Evolutionary conservation across 2,888 invertebrate genomes (phyloP).

Genomic region (Crioceris asparagi): DNA sequence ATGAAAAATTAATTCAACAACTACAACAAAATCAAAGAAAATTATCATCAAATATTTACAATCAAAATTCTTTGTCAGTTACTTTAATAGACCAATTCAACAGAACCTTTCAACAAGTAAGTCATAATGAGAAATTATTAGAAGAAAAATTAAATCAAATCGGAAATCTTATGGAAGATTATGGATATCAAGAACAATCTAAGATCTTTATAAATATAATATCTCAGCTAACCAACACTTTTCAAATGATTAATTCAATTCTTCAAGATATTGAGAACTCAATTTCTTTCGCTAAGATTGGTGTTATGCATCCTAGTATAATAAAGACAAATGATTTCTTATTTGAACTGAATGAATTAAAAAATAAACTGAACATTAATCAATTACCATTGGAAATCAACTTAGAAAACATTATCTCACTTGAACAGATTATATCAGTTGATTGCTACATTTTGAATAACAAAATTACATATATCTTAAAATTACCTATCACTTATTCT

Average conservation of each 20-base stretch:
- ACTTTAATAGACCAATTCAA: background rate
- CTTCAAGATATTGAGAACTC: constrained; percentile 2
- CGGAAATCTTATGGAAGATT: background rate
- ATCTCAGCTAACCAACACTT: background rate
- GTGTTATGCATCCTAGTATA: constrained; percentile 2
- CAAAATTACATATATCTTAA: constrained; percentile 1
- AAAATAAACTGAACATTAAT: background rate
- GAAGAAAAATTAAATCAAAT: background rate
- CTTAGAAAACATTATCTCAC: background rate
- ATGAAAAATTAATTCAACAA: background rate
- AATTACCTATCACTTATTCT: too few relatives aligned
- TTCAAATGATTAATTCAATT: constrained; percentile 1
- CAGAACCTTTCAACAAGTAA: background rate
- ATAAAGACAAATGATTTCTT: background rate
- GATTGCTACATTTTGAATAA: constrained; percentile 1
- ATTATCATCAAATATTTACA: background rate
- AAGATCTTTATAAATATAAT: background rate
- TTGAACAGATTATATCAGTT: background rate
- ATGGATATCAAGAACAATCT: background rate
- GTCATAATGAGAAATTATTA: background rate
- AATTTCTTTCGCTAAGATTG: background rate
- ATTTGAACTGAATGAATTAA: background rate
- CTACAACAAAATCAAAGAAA: background rate
- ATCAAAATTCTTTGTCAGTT: background rate
- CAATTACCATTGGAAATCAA: background rate